Evolutionary conservation across 2,888 invertebrate species (phyloP), one percentile per base, ranked within the genome.

Genomic region (Eristalis arbustorum): DNA sequence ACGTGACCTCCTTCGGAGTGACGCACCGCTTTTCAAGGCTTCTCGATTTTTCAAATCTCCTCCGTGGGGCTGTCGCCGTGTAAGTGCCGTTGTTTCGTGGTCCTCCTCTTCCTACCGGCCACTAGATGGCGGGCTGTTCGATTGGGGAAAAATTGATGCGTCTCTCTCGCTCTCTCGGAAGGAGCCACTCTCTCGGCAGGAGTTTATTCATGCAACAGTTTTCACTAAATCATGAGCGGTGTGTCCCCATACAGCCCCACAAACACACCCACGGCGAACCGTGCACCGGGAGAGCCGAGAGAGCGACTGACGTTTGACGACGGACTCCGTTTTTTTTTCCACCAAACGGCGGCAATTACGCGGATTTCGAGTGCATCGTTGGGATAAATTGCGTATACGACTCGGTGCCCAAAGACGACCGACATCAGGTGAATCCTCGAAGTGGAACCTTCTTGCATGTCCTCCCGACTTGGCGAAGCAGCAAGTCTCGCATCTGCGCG

Each of bases 151-250:
- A 23, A 31, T n/a, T 62, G 22, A 68, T 14, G 0, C 42, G 18
- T 13, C 14, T 11, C 61, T 28, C 71, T 64, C 57, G 64, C 37
- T 8, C 8, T n/a, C 49, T 18, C 49, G 2, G 49, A 4, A 31
- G 31, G 31, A 31, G 31, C n/a, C 13, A 25, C 59, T 59, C 59
- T 59, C 59, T 59, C 59, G 2, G 61, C 25, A 28, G 42, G 8
- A 42, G 14, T 2, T 66, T 66, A 68, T 28, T 80, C 73, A 63
- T 74, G 80, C 80, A 80, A 80, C 80, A 80, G 80, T 73, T 73
- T 74, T 73, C 63, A 74, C 67, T 74, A 56, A 62, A 72, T 25
- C 14, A 31, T 61, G 25, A 34, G 14, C 31, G 8, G 10, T 25
- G 25, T 1, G 2, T 10, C 31, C 5, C 31, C 49, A 49, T 28